Evolutionary conservation across 2,113 vertebrate species (phyloP), one percentile per base, ranked within the genome.

Genomic region (Erythrocercus mccallii): DNA sequence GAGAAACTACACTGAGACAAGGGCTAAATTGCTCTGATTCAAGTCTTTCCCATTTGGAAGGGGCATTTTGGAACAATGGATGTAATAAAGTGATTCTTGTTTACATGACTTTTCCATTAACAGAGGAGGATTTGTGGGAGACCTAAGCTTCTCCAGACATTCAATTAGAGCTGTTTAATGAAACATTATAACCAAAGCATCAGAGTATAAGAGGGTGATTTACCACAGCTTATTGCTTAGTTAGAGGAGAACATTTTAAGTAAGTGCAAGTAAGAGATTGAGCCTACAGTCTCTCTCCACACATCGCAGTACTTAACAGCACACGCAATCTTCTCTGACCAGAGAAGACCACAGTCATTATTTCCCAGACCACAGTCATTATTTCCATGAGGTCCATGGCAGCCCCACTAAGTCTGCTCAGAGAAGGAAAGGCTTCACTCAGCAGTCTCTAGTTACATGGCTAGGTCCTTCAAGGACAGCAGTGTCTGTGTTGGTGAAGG

Each of bases 91-190:
- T 68, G 70, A 88, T 58, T 69, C 45, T 89, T 86, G 96, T 87
- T 79, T 90, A 83, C 80, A 80, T 50, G 53, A 81, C 50, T 92
- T 92, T 83, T 88, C 81, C 81, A 89, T 88, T 92, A 91, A 77
- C 20, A 78, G 47, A 84, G 22, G 53, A 65, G 62, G 87, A 85
- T 38, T 95, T 95, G 92, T 88, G 62, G 85, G 86, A 97, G 81
- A 85, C 58, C 48, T 90, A 94, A 95, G 91, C 80, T 94, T 94
- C 88, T 88, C 90, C 61, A 92, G 90, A 90, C 86, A 81, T 93
- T 88, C 88, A 93, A 81, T 94, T 92, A 83, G 56, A 60, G 69
- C 60, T 81, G 64, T 83, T 94, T 97, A 93, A 94, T 96, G 93
- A 92, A 94, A 95, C 65, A 89, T 87, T 89, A 92, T 95, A 92